Percentiles rank a stretch among this genome's conserved stretches.
Conservation (phyloP, 2,888 invertebrate genomes). For the Xanthia togata region DNA sequence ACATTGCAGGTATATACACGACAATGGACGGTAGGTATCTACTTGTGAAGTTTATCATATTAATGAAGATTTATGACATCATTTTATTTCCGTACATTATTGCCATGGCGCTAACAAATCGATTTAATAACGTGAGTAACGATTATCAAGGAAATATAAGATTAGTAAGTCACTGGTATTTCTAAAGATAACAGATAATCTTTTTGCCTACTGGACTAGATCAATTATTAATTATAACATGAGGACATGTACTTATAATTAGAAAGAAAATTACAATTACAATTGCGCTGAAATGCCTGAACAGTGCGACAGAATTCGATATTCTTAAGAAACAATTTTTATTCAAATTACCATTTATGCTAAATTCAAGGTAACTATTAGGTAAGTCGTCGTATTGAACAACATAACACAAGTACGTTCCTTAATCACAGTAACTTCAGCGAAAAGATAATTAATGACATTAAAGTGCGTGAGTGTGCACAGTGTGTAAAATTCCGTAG, state of each 20-base stretch:
- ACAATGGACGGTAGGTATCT: conserved; percentile 34
- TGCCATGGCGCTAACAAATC: conserved; percentile 7
- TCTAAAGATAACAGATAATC: conserved; percentile 5
- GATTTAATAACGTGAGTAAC: conserved; percentile 28
- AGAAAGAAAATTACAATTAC: not conserved
- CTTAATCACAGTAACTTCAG: conserved; percentile 24
- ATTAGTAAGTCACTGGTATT: conserved; percentile 8
- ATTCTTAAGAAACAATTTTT: not conserved
- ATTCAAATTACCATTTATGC: not conserved
- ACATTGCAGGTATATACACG: conserved; percentile 15
- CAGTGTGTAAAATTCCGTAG: conserved; percentile 55
- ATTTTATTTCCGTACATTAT: conserved; percentile 20
- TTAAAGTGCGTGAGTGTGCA: conserved; percentile 54
- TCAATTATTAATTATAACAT: not conserved
- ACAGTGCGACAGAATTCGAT: not conserved
- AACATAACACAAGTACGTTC: conserved; percentile 14
- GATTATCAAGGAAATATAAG: conserved; percentile 9
- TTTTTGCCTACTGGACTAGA: not conserved
- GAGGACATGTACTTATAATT: not conserved
- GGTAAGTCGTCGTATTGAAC: conserved; percentile 3
- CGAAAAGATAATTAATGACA: conserved; percentile 51
- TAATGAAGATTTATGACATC: conserved; percentile 12
- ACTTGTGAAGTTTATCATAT: conserved; percentile 6
- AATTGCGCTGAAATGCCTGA: not conserved
- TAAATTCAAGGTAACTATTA: conserved; percentile 11